A percentile compares a stretch with the other conserved stretches of the same genome.
phyloP scores from a whole-genome alignment of 2,888 invertebrate genomes.

The Diogma glabrata region DNA sequence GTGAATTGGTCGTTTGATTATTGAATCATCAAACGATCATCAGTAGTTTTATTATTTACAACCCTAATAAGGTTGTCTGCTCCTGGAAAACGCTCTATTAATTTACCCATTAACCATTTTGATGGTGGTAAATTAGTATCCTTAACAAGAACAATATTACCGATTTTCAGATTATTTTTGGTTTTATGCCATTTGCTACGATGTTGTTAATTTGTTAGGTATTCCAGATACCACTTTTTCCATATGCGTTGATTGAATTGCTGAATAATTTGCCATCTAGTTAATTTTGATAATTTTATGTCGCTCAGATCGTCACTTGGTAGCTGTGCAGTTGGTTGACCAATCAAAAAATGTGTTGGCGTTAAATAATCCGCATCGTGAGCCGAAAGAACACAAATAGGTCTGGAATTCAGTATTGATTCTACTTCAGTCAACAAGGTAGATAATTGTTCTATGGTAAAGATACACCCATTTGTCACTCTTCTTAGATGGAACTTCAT shows the following conservation, averaged over 20 bases:
- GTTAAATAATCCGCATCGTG: too few relatives aligned
- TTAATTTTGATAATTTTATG: slow-evolving; percentile 7
- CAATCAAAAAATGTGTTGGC: slow-evolving; percentile 18
- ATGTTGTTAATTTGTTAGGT: slow-evolving; percentile 21
- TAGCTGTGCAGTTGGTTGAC: slow-evolving; percentile 4
- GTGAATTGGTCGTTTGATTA: too few relatives aligned
- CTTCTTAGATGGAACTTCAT: too few relatives aligned
- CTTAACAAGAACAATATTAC: slow-evolving; percentile 22
- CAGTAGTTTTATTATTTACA: slow-evolving; percentile 10
- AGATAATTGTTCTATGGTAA: too few relatives aligned
- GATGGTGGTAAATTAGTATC: slow-evolving; percentile 21
- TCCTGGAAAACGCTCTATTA: slow-evolving; percentile 20
- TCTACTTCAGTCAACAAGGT: too few relatives aligned
- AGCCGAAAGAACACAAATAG: too few relatives aligned
- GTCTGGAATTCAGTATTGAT: too few relatives aligned
- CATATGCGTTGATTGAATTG: slow-evolving; percentile 21
- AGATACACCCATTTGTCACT: too few relatives aligned
- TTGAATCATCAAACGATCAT: too few relatives aligned
- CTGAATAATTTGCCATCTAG: slow-evolving; percentile 23
- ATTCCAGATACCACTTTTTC: slow-evolving; percentile 23
- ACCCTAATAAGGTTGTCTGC: slow-evolving; percentile 20
- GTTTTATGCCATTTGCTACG: slow-evolving; percentile 22
- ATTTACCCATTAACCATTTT: slow-evolving; percentile 21
- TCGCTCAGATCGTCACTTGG: background rate
- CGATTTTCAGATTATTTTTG: slow-evolving; percentile 15